Percentiles rank a stretch among this genome's conserved stretches.
phyloP scores from a whole-genome alignment of 2,797 vertebrate species.

The Adelosebastes latens region DNA sequence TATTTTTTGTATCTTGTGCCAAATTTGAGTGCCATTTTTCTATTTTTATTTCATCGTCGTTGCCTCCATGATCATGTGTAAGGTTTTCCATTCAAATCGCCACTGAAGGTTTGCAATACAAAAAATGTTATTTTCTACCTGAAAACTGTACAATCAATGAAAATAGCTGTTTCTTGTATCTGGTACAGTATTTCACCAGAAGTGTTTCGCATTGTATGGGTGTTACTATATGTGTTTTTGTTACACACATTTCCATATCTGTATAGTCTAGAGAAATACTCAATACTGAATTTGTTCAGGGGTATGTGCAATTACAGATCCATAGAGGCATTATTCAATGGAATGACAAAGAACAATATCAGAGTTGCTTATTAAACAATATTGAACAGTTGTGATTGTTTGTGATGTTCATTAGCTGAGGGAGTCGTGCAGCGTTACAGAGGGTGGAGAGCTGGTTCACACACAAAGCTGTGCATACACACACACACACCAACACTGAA shows the following conservation, averaged over 20 bases:
- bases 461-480: neutral
- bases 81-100: slow-evolving; percentile 38
- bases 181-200: slow-evolving; percentile 53
- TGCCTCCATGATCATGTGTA: slow-evolving; percentile 26
- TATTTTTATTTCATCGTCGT: slow-evolving; percentile 34
- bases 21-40: slow-evolving; percentile 72
- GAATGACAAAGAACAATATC: slow-evolving; percentile 58
- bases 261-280: slow-evolving; percentile 51
- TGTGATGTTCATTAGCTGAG: neutral
- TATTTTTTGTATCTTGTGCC: slow-evolving; percentile 68
- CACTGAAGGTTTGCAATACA: slow-evolving; percentile 65
- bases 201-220: slow-evolving; percentile 63
- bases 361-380: slow-evolving; percentile 73
- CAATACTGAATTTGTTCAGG: slow-evolving; percentile 69
- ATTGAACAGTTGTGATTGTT: slow-evolving; percentile 43
- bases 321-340: slow-evolving; percentile 66
- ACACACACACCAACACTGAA: neutral
- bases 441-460: neutral
- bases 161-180: slow-evolving; percentile 54
- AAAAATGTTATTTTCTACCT: slow-evolving; percentile 63
- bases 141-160: slow-evolving; percentile 62
- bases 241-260: slow-evolving; percentile 62
- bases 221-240: slow-evolving; percentile 62
- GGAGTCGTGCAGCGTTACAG: neutral
- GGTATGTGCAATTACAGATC: slow-evolving; percentile 78